Conservation (phyloP, 2,888 invertebrate species). For the Onthophagus sagittarius region DNA sequence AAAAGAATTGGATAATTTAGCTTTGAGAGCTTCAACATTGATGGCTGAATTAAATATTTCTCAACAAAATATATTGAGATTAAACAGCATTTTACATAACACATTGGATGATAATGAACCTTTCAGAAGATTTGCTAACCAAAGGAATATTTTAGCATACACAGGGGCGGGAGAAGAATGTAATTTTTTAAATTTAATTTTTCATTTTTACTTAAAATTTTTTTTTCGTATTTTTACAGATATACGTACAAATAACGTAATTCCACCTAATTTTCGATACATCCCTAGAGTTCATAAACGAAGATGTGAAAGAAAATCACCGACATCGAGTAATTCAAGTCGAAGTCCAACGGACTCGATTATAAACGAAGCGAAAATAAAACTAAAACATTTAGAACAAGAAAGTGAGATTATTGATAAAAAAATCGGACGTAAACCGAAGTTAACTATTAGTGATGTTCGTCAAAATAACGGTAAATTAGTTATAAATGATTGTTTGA, state of each 20-base stretch:
- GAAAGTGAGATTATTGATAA: constrained; percentile 58
- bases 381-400: constrained; percentile 55
- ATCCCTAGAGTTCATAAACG: neutral
- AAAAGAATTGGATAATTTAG: constrained; percentile 31
- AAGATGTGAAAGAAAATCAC: neutral
- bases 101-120: neutral
- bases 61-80: constrained; percentile 24
- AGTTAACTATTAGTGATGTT: too few relatives aligned
- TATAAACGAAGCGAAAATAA: constrained; percentile 53
- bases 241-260: neutral
- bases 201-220: neutral
- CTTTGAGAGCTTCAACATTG: constrained; percentile 26
- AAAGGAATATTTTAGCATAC: constrained; percentile 15
- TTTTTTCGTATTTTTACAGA: neutral
- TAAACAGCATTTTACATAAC: constrained; percentile 22
- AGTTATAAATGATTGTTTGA: too few relatives aligned
- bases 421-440: constrained; percentile 28
- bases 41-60: constrained; percentile 30
- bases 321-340: constrained; percentile 26
- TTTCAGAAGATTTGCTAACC: neutral
- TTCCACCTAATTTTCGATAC: neutral
- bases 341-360: constrained; percentile 50
- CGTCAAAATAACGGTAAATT: too few relatives aligned
- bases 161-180: constrained; percentile 32
- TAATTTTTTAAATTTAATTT: constrained; percentile 9